Evolutionary conservation across 1,140 invertebrate genomes (phyloP), one percentile per base, ranked within the genome.

Genomic region (Sipha flava): DNA sequence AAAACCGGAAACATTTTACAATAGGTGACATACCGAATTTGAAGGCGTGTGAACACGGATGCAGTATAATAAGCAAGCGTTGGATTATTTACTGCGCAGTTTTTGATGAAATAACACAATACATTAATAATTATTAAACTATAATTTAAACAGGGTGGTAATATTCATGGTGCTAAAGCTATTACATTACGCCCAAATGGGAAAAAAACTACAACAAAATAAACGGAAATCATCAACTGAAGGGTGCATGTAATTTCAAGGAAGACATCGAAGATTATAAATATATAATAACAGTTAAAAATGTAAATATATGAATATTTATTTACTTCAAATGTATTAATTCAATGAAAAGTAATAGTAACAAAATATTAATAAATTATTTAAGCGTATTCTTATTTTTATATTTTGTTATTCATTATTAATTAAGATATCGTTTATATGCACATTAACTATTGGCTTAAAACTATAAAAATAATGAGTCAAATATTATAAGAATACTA

Each of bases 1-100:
- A 29, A 34, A 54, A 54, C 45, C 45, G 70, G 70, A 75, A 75
- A 75, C 45, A 34, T 73, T 37, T 68, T 34, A 73, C 34, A 54
- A 37, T 75, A 47, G 40, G 66, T 47, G 40, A 18, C 40, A 73
- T 52, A 73, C 70, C 29, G 23, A 75, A 75, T 52, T 75, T 34
- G 29, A 37, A 37, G 70, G 47, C 70, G 70, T 75, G 70, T 37
- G 70, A 75, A 75, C 31, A 0, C 10, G 49, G 47, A 43, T 75
- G 45, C 70, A 23, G 18, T 54, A 54, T 16, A 23, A 23, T 21
- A 49, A 29, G 5, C 5, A 26, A 23, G 52, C 47, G 16, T 49
- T 34, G 1, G 29, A 73, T 34, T 73, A 73, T 34, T 34, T 4
- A n/a, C 29, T 54, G 49, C 21, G 12, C 29, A 16, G 29, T 1